phyloP scores from a whole-genome alignment of 2,888 invertebrate genomes.

The Clistopyga incitator region DNA sequence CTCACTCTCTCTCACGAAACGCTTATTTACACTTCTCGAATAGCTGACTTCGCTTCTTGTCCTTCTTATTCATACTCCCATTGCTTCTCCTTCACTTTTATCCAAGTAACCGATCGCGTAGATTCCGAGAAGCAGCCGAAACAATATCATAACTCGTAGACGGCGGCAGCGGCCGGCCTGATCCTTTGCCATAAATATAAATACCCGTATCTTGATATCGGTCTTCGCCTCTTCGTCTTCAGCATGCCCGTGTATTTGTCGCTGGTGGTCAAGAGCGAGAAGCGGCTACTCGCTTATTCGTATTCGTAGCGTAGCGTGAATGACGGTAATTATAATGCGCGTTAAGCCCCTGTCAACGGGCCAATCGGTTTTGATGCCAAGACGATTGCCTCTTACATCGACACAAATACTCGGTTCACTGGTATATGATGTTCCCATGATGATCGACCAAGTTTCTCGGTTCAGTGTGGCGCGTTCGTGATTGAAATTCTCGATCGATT shows the following conservation, averaged over 20 bases:
- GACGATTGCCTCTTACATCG: constrained; percentile 60
- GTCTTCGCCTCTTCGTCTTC: constrained; percentile 59
- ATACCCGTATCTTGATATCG: constrained; percentile 72
- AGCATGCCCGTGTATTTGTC: constrained; percentile 21
- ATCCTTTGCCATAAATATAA: constrained; percentile 82
- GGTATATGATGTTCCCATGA: constrained; percentile 41
- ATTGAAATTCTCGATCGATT: constrained; percentile 74
- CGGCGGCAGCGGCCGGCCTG: constrained; percentile 59
- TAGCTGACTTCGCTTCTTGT: constrained; percentile 66
- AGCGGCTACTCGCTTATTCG: constrained; percentile 61
- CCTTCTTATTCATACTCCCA: constrained; percentile 62
- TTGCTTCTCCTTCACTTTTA: constrained; percentile 76
- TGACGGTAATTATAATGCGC: constrained; percentile 81
- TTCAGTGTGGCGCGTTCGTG: constrained; percentile 66
- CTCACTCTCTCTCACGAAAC: constrained; percentile 58
- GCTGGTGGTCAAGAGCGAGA: constrained; percentile 23
- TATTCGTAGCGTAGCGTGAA: constrained; percentile 70
- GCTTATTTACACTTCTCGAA: constrained; percentile 62
- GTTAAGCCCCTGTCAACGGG: constrained; percentile 74
- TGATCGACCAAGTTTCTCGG: constrained; percentile 49
- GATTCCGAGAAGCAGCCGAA: constrained; percentile 83
- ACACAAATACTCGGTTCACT: constrained; percentile 35
- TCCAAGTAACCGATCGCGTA: constrained; percentile 83
- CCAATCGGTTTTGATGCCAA: constrained; percentile 79
- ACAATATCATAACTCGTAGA: constrained; percentile 84